These are phyloP conservation scores for Lacerta bilineata DNA, from an alignment of 2,797 vertebrate genomes.

Conservation along the genomic window DNA sequence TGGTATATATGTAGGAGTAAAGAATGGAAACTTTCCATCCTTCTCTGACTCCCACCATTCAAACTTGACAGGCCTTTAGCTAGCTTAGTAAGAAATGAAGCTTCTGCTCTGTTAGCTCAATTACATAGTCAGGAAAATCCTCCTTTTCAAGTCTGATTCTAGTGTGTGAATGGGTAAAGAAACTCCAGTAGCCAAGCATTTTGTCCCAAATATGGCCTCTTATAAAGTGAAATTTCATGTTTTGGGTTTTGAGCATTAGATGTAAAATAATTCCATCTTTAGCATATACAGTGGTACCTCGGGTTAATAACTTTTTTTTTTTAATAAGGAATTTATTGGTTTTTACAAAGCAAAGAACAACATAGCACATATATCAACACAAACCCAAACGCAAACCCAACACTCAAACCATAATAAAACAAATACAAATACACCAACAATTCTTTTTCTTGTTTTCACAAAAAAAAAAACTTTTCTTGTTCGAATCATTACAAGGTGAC, in stretches of 20 bases:
- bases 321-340: too few species aligned
- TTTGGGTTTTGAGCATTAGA: neutral
- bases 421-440: too few species aligned
- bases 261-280: neutral
- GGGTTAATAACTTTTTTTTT: too few species aligned
- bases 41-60: neutral
- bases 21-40: neutral
- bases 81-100: neutral
- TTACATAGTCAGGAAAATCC: neutral
- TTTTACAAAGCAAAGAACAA: too few species aligned
- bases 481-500: too few species aligned
- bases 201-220: neutral
- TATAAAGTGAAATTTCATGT: neutral
- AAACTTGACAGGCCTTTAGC: slow-evolving; percentile 3
- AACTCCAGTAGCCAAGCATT: neutral
- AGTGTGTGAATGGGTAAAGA: neutral
- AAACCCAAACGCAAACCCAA: too few species aligned
- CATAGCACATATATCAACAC: too few species aligned
- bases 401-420: too few species aligned
- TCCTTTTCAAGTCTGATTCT: neutral
- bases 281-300: too few species aligned
- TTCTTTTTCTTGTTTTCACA: too few species aligned
- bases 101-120: neutral
- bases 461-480: too few species aligned
- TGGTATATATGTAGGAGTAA: neutral